phyloP scores from a whole-genome alignment of 92 coral and sea anemone species.

The Montipora capitata region DNA sequence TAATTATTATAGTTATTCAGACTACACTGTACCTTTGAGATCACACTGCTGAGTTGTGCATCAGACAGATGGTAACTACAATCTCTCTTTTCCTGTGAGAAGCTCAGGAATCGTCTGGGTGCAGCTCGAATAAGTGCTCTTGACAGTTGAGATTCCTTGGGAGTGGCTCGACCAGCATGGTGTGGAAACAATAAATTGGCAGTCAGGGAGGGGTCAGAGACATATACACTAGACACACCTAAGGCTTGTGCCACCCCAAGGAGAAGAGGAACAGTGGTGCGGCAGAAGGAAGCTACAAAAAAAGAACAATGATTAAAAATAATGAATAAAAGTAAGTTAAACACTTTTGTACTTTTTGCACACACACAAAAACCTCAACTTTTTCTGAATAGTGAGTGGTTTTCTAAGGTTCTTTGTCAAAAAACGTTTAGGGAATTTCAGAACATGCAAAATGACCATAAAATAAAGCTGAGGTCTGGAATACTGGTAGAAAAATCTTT shows the following conservation, averaged over 20 bases:
- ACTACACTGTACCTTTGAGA: conserved; percentile 52
- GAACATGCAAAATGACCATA: too few relatives aligned
- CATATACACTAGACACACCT: conserved; percentile 82
- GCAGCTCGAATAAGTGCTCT: conserved; percentile 39
- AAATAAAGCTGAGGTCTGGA: too few relatives aligned
- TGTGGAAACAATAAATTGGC: conserved; percentile 64
- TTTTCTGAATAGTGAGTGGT: too few relatives aligned
- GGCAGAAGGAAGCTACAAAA: conserved; percentile 80
- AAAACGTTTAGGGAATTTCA: too few relatives aligned
- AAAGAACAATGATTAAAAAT: background rate
- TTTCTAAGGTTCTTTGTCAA: too few relatives aligned
- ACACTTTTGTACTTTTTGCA: too few relatives aligned
- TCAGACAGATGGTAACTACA: conserved; percentile 57
- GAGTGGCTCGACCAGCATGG: conserved; percentile 21
- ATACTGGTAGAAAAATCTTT: too few relatives aligned
- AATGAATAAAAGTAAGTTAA: too few relatives aligned
- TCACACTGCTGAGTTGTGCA: conserved; percentile 61
- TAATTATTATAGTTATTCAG: background rate
- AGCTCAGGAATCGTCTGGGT: conserved; percentile 50
- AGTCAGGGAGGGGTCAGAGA: conserved; percentile 73
- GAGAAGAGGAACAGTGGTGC: conserved; percentile 86
- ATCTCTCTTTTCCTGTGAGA: conserved; percentile 54
- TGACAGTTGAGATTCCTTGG: conserved; percentile 32
- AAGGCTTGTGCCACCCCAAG: conserved; percentile 96
- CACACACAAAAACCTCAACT: too few relatives aligned